Percentiles rank a stretch among this genome's conserved stretches.
phyloP scores from a whole-genome alignment of 2,113 vertebrate species.

The Saguinus midas region DNA sequence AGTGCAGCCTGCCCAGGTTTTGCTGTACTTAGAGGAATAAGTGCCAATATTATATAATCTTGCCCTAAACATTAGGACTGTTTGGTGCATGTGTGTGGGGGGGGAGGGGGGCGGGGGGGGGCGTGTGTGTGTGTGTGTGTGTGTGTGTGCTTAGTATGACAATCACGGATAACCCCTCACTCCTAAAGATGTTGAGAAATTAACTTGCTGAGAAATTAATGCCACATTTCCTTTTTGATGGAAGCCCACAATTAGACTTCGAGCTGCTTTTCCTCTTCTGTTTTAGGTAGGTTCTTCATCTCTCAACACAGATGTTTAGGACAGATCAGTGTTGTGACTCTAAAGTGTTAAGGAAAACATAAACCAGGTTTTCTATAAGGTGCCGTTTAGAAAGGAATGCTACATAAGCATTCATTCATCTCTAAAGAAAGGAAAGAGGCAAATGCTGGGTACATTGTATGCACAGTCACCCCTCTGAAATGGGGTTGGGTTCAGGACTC shows the following conservation, averaged over 20 bases:
- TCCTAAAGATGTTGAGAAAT: background rate
- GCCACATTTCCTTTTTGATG: background rate
- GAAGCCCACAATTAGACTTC: background rate
- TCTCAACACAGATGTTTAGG: background rate
- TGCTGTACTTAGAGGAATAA: background rate
- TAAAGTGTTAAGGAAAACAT: background rate
- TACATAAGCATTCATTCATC: background rate
- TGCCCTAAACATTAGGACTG: background rate
- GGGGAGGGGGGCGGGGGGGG: no score
- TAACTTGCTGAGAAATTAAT: background rate
- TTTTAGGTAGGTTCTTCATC: background rate
- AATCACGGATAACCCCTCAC: background rate
- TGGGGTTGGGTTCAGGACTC: background rate
- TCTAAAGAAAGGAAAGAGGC: background rate
- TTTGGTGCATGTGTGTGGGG: no score
- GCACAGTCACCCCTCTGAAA: background rate
- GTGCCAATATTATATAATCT: background rate
- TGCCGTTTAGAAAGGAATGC: background rate
- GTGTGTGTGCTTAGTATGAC: background rate
- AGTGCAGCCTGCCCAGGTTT: background rate
- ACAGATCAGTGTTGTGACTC: background rate
- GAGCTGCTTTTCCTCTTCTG: background rate
- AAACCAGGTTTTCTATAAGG: slow-evolving; percentile 24
- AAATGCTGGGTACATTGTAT: no score
- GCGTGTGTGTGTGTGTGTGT: background rate